Percentiles rank a stretch among this genome's conserved stretches.
These are phyloP conservation scores for Colius striatus DNA, from an alignment of 2,113 vertebrate species.

Conservation along the genomic window DNA sequence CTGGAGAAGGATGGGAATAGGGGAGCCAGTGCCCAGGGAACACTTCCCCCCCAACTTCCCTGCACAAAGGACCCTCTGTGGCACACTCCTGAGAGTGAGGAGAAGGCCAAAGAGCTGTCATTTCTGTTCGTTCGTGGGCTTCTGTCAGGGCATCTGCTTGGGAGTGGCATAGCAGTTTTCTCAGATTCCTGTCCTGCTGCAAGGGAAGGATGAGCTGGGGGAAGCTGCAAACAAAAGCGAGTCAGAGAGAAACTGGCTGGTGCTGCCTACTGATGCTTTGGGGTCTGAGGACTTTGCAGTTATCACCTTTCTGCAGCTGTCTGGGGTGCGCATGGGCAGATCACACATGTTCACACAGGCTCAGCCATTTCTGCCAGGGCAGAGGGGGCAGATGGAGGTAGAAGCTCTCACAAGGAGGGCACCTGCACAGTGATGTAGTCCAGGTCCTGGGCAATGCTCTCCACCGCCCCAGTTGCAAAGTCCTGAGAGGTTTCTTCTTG, in stretches of 20 bases:
- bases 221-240: background rate
- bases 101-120: background rate
- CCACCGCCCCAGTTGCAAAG: background rate
- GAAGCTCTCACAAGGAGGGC: background rate
- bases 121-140: background rate
- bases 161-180: background rate
- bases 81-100: fast-evolving
- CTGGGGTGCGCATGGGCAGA: background rate
- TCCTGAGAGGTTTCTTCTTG: background rate
- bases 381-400: background rate
- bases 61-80: fast-evolving
- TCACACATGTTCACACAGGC: background rate
- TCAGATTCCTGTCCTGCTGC: background rate
- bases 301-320: background rate
- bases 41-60: fast-evolving
- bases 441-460: fast-evolving
- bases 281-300: background rate
- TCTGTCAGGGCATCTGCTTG: background rate
- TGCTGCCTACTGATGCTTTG: background rate
- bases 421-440: fast-evolving
- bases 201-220: background rate
- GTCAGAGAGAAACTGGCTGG: background rate
- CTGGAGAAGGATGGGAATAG: fast-evolving
- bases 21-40: background rate
- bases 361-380: background rate